These are phyloP conservation scores for Glaucidium brasilianum DNA, from an alignment of 2,113 vertebrate genomes.

Conservation along the genomic window DNA sequence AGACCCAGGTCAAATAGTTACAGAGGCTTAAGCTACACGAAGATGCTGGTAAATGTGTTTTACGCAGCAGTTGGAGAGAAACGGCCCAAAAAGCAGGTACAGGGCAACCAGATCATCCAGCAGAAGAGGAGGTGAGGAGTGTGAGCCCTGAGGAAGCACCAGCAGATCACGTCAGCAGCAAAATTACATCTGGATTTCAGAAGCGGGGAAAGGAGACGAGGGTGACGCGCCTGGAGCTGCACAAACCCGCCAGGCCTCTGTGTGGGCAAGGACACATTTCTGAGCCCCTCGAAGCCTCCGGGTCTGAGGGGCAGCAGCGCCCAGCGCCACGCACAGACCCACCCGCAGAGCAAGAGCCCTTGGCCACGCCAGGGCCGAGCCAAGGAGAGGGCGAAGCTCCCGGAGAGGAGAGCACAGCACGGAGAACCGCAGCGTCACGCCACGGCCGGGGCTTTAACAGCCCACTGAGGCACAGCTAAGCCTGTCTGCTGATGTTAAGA, in stretches of 20 bases:
- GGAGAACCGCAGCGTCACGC: too few species aligned
- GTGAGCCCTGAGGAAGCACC: rapidly evolving
- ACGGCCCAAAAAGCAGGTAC: too few species aligned
- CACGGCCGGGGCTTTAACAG: rapidly evolving
- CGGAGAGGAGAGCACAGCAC: too few species aligned
- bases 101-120: rapidly evolving
- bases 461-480: background rate
- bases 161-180: rapidly evolving
- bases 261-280: rapidly evolving
- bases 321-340: background rate
- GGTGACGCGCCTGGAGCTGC: background rate
- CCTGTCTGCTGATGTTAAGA: background rate
- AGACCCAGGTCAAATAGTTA: background rate
- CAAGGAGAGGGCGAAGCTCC: too few species aligned
- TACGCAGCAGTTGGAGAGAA: background rate
- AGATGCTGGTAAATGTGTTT: rapidly evolving
- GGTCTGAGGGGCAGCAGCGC: background rate
- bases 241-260: rapidly evolving
- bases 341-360: background rate
- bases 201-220: rapidly evolving
- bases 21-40: rapidly evolving
- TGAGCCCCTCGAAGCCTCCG: background rate
- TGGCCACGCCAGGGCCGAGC: rapidly evolving
- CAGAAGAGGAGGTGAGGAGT: rapidly evolving
- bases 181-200: background rate